Base-by-base conservation (phyloP, 1,140 invertebrate genomes). In the Neelides sp. region DNA sequence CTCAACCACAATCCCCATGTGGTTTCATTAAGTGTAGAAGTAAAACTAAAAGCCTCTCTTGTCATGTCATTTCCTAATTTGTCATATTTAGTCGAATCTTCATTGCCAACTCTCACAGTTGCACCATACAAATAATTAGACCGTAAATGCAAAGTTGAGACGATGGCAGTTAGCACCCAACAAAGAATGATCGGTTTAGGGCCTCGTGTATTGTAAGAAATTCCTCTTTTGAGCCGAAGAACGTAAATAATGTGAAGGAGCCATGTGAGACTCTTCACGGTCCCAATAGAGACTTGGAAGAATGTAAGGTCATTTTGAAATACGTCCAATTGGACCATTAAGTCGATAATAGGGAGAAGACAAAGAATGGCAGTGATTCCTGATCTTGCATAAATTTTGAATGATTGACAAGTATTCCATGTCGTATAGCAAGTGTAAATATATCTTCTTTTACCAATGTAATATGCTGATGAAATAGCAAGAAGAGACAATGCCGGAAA, bases 181-280 rank as follows among this genome's bases (percentile, higher is more conserved):
- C 79, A 54, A 10, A 83, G 65, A 56, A 82, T 69, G 44, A 84
- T 70, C 5, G 74, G 55, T 22, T 78, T 65, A 2, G 83, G 80
- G 1, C 88, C 87, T 47, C 85, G 69, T 48, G 79, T 74, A 52
- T 58, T 59, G 71, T 73, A 44, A 75, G 70, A 65, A 71, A 74
- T 61, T 68, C 76, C 61, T 37, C 65, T 61, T 45, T 77, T 76
- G 19, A 89, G 65, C 17, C 36, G 43, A 77, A 76, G 49, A 26
- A 84, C 68, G 65, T 81, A 91, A 13, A 76, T 72, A 57, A 82
- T 75, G 69, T 92, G 86, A 13, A 85, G 40, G 10, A 57, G 10
- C 61, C 61, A 62, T 20, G 59, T 22, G n/a, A 48, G 17, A 4
- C 54, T 50, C 32, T 62, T 54, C 2, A 51, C 20, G 17, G 26